phyloP scores from a whole-genome alignment of 2,888 invertebrate species.

The Abrostola tripartita region DNA sequence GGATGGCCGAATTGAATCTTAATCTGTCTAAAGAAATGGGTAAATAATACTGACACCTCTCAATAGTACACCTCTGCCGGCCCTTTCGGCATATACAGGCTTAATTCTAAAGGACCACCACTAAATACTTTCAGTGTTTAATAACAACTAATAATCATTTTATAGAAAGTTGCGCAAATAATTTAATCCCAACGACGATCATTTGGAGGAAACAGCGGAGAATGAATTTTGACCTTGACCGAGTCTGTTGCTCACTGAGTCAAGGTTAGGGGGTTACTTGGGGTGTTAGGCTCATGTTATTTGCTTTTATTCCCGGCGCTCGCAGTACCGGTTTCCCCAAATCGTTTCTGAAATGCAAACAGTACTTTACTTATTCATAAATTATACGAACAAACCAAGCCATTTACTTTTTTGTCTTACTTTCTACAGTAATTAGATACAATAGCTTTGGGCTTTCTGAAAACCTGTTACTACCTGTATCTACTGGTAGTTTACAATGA shows the following conservation, averaged over 20 bases:
- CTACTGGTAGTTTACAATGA: no score
- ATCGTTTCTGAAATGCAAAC: not conserved
- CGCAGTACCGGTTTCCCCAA: not conserved
- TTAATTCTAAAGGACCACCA: no score
- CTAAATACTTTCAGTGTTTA: no score
- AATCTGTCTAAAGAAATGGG: no score
- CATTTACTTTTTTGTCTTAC: not conserved
- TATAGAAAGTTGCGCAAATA: not conserved
- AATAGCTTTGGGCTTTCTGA: no score
- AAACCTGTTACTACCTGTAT: no score
- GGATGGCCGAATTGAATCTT: no score
- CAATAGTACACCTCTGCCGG: no score
- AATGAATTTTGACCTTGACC: not conserved
- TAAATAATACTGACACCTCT: no score
- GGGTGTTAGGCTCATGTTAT: not conserved
- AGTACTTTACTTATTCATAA: not conserved
- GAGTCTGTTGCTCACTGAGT: not conserved
- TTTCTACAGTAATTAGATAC: not conserved
- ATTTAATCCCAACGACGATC: not conserved
- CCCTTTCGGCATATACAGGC: no score
- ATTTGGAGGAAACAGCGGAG: not conserved
- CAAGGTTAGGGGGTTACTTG: not conserved
- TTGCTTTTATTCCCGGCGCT: not conserved
- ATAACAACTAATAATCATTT: no score
- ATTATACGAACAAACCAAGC: not conserved